A percentile compares a stretch with the other conserved stretches of the same genome.
phyloP scores from a whole-genome alignment of 2,113 vertebrate genomes.

The Salvelinus fontinalis region DNA sequence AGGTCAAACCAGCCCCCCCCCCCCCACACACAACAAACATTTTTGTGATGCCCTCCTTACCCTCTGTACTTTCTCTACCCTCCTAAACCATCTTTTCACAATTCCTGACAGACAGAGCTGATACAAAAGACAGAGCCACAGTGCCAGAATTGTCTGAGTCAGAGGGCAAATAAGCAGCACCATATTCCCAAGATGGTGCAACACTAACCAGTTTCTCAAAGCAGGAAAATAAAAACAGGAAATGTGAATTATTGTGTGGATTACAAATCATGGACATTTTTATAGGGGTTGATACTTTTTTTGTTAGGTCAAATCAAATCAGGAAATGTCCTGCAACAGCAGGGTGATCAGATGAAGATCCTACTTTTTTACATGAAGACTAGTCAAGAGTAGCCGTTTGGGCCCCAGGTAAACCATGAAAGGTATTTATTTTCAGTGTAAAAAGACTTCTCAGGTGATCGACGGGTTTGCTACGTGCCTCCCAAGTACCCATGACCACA shows the following conservation, averaged over 20 bases:
- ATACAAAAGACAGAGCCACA: not conserved
- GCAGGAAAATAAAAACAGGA: too few relatives aligned
- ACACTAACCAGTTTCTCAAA: too few relatives aligned
- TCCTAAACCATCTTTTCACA: constrained; percentile 17
- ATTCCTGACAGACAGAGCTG: constrained; percentile 37
- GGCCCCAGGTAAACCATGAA: not conserved
- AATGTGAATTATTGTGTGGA: too few relatives aligned
- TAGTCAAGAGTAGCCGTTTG: not conserved
- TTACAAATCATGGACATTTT: too few relatives aligned
- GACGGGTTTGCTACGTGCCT: not conserved
- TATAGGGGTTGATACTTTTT: too few relatives aligned
- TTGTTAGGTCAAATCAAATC: too few relatives aligned
- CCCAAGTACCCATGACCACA: constrained; percentile 1
- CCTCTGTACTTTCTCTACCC: not conserved
- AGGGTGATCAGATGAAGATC: too few relatives aligned
- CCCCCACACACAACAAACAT: not conserved
- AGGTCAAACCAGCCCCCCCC: not conserved
- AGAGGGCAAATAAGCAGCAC: not conserved
- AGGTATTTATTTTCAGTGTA: not conserved
- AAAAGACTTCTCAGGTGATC: not conserved
- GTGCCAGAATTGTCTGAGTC: not conserved
- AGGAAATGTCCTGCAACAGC: too few relatives aligned
- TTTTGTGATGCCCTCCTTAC: constrained; percentile 9
- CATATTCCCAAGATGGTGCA: too few relatives aligned
- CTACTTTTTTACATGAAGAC: not conserved